phyloP scores from a whole-genome alignment of 2,113 vertebrate species.

The Urocynchramus pylzowi region DNA sequence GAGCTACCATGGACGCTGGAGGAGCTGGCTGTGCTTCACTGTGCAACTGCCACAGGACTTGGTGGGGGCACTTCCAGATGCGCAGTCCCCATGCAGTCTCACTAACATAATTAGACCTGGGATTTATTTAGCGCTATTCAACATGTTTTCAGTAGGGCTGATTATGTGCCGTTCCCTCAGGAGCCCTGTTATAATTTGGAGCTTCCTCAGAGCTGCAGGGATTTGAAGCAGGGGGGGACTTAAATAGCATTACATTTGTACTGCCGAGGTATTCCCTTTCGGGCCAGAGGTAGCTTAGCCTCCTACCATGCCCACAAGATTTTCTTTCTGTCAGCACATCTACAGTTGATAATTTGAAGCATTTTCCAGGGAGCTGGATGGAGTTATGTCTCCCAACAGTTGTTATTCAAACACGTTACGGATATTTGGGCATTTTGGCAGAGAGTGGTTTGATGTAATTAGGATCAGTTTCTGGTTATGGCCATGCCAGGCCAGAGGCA shows the following conservation, averaged over 20 bases:
- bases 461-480: slow-evolving; percentile 73
- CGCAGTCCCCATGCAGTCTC: background rate
- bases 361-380: slow-evolving; percentile 49
- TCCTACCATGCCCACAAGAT: slow-evolving; percentile 15
- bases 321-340: slow-evolving; percentile 52
- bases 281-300: slow-evolving; percentile 21
- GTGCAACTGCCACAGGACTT: background rate
- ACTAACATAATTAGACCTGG: slow-evolving; percentile 40
- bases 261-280: slow-evolving; percentile 9
- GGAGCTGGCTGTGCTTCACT: background rate
- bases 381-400: slow-evolving; percentile 39
- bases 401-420: slow-evolving; percentile 61
- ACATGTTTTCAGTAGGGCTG: slow-evolving; percentile 37
- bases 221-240: background rate
- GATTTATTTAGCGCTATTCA: background rate
- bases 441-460: slow-evolving; percentile 66
- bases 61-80: slow-evolving; percentile 3
- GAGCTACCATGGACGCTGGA: background rate
- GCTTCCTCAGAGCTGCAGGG: slow-evolving; percentile 34
- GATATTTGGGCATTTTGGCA: slow-evolving; percentile 67
- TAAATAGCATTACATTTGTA: slow-evolving; percentile 35
- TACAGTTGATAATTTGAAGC: slow-evolving; percentile 37
- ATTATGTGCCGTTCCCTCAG: slow-evolving; percentile 22
- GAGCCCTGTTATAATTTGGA: slow-evolving; percentile 39
- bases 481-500: slow-evolving; percentile 67